These are phyloP conservation scores for Lordiphosa fenestrarum DNA, from an alignment of 2,888 invertebrate genomes.

Conservation along the genomic window DNA sequence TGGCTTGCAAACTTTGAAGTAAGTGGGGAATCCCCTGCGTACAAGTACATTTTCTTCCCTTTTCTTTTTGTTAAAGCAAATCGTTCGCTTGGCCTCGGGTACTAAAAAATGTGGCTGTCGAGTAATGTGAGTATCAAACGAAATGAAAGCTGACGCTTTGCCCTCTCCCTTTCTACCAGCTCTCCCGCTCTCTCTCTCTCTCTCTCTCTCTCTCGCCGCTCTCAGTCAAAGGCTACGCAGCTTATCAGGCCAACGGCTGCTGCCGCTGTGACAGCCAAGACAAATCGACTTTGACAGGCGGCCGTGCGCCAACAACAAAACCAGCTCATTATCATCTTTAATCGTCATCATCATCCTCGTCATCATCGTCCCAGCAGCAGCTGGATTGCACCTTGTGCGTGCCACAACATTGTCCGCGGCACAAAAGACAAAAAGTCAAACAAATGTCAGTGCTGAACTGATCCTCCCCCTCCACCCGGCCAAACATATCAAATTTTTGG, in stretches of 20 bases:
- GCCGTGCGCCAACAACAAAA: constrained; percentile 44
- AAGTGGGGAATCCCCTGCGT: too few relatives aligned
- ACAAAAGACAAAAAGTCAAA: constrained; percentile 30
- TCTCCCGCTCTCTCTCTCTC: too few relatives aligned
- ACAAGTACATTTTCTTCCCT: too few relatives aligned
- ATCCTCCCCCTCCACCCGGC: too few relatives aligned
- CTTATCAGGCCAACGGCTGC: constrained; percentile 48
- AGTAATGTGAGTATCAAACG: too few relatives aligned
- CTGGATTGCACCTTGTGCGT: constrained; percentile 46
- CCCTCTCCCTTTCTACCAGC: not conserved
- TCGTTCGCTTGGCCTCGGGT: too few relatives aligned
- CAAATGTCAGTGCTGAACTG: constrained; percentile 25
- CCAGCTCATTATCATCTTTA: constrained; percentile 19
- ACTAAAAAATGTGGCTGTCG: too few relatives aligned
- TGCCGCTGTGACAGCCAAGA: constrained; percentile 37
- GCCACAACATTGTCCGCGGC: constrained; percentile 26
- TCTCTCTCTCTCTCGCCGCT: too few relatives aligned
- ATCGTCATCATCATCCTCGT: constrained; percentile 9
- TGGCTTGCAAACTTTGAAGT: too few relatives aligned
- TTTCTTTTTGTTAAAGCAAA: too few relatives aligned
- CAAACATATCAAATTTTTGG: too few relatives aligned
- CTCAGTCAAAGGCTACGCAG: constrained; percentile 16
- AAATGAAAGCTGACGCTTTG: not conserved
- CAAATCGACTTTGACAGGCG: constrained; percentile 68
- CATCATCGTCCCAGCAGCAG: constrained; percentile 18